Percentiles rank a stretch among this genome's conserved stretches.
These are phyloP conservation scores for Thereva nobilitata DNA, from an alignment of 2,888 invertebrate species.

Conservation along the genomic window DNA sequence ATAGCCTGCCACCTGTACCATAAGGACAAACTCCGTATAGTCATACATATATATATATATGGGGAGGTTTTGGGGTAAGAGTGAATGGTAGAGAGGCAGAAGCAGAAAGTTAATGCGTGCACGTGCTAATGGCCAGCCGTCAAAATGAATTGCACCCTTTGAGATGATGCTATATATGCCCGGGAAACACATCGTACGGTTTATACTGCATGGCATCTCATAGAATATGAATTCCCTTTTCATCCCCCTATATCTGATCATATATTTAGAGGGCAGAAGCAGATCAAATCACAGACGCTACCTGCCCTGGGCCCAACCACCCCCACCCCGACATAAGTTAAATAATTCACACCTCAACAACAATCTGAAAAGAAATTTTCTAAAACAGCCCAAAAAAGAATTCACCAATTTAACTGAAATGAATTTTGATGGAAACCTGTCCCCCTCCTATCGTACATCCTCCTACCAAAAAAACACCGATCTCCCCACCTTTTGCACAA, in stretches of 20 bases:
- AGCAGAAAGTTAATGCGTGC: slow-evolving; percentile 52
- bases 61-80: slow-evolving; percentile 44
- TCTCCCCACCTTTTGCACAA: too few species aligned
- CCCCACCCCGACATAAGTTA: slow-evolving; percentile 14
- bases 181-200: background rate
- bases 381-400: too few species aligned
- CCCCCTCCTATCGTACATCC: too few species aligned
- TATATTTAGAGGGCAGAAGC: slow-evolving; percentile 8
- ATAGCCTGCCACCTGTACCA: slow-evolving; percentile 29
- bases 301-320: background rate
- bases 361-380: slow-evolving; percentile 16
- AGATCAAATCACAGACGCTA: too few species aligned
- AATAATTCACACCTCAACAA: slow-evolving; percentile 25
- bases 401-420: too few species aligned
- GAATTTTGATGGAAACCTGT: too few species aligned
- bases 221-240: background rate
- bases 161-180: slow-evolving; percentile 21
- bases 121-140: slow-evolving; percentile 56
- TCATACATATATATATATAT: slow-evolving; percentile 50
- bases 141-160: slow-evolving; percentile 43
- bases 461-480: too few species aligned
- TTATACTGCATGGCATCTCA: too few species aligned
- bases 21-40: background rate
- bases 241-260: background rate
- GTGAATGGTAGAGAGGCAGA: slow-evolving; percentile 36